Base-by-base conservation (phyloP, 2,888 invertebrate genomes). In the Uloborus plumipes region DNA sequence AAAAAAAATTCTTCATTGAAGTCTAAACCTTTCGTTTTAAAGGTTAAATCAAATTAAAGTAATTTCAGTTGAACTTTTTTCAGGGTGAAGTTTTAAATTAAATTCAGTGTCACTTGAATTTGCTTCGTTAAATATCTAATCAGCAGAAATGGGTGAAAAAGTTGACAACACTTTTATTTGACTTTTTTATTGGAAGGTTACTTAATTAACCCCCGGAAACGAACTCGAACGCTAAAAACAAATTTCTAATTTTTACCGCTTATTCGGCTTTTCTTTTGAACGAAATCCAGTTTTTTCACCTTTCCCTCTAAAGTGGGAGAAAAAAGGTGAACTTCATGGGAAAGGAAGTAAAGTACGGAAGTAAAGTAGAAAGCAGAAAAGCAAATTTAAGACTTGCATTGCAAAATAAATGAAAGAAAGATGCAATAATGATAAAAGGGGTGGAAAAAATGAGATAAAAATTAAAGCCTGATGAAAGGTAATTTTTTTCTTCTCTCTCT, bases 201-300 rank as follows among this genome's bases (percentile, higher is more conserved):
- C 69, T 69, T 69, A 76, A 76, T 76, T 76, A 76, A 69, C 76
- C 53, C 62, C 69, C 51, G 62, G 55, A 76, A 76, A 69, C 47
- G 53, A 31, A 15, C 53, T 53, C 62, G 62, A 76, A 53, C 39
- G 51, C 18, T 22, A 20, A 67, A 51, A 22, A 51, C 69, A 76
- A 69, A 69, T 69, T 76, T 76, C 53, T 39, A 53, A 31, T 62
- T 62, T 69, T 76, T 51, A 61, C 18, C 16, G 9, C 50, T n/a
- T 31, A 31, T 31, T 31, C 31, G 31, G 31, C 31, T 31, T 31
- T 31, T 31, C 31, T 31, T 31, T 31, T 31, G 31, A 31, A 31
- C 31, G 7, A 31, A 31, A 6, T 26, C 16, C 3, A 11, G 31
- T 58, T 47, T 53, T 18, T 53, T 53, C 62, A 31, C 51, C 2